phyloP scores from a whole-genome alignment of 2,797 vertebrate genomes.

The Myotis myotis region DNA sequence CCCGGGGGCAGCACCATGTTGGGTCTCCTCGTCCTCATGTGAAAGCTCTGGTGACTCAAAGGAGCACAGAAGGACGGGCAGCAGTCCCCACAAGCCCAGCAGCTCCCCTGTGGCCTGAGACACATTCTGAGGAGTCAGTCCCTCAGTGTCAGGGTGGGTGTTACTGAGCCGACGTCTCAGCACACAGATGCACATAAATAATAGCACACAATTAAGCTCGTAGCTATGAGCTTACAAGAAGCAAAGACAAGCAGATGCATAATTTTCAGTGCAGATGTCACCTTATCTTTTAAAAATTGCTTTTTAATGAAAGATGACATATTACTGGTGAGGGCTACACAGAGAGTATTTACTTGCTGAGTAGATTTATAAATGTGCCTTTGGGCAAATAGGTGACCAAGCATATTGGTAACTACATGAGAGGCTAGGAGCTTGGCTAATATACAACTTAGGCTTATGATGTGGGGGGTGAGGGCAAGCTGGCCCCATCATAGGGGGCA shows the following conservation, averaged over 20 bases:
- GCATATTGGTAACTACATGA: neutral
- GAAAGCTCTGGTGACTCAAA: too few relatives aligned
- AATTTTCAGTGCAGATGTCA: neutral
- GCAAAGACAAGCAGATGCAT: neutral
- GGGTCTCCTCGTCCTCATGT: too few relatives aligned
- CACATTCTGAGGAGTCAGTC: fast-evolving
- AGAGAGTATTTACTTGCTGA: neutral
- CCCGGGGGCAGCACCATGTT: fast-evolving
- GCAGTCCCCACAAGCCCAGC: too few relatives aligned
- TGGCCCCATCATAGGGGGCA: fast-evolving
- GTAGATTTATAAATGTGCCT: neutral
- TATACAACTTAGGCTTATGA: neutral
- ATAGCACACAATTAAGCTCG: fast-evolving
- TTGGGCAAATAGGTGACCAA: neutral
- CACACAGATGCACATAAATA: neutral
- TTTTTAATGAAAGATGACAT: neutral
- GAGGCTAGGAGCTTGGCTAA: neutral
- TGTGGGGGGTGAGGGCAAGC: fast-evolving
- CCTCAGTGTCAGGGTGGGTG: neutral
- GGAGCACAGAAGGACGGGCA: too few relatives aligned
- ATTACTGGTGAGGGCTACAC: neutral
- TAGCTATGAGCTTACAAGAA: neutral
- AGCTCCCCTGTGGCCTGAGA: neutral
- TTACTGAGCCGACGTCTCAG: neutral
- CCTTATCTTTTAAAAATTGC: neutral